A percentile compares a stretch with the other conserved stretches of the same genome.
Conservation (phyloP, 92 coral and sea anemone genomes). For the Paramuricea clavata region DNA sequence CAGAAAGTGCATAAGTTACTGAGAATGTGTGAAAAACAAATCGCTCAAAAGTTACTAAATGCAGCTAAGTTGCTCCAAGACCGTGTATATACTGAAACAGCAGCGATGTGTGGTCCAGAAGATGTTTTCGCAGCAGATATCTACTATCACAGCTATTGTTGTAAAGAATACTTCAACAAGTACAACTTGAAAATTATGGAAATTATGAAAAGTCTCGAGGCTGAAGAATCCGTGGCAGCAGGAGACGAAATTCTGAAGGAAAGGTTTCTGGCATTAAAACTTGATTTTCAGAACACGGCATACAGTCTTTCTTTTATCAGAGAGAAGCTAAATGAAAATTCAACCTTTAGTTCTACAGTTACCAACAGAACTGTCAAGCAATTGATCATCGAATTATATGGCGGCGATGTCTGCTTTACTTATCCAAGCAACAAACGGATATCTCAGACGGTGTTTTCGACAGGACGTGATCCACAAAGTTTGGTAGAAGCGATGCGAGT, state of each 20-base stretch:
- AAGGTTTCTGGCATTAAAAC: constrained; percentile 1
- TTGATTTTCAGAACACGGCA: constrained; percentile 1
- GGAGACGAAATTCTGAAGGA: constrained; percentile 2
- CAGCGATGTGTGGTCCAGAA: constrained; percentile 10
- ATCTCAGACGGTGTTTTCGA: constrained; percentile 1
- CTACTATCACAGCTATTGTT: constrained; percentile 9
- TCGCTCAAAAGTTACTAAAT: constrained; percentile 1
- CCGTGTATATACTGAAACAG: constrained; percentile 6
- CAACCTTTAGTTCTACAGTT: constrained; percentile 3
- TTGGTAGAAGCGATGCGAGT: not conserved
- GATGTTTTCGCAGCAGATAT: constrained; percentile 12
- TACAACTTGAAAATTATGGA: constrained; percentile 12
- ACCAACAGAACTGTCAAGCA: constrained; percentile 15
- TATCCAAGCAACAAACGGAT: constrained; percentile 1
- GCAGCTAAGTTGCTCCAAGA: constrained; percentile 15
- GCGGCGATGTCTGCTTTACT: constrained; percentile 10
- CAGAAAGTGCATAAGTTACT: not conserved
- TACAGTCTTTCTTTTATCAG: not conserved
- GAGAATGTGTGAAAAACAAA: not conserved
- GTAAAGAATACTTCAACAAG: constrained; percentile 8
- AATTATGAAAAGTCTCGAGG: constrained; percentile 4
- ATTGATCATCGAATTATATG: not conserved
- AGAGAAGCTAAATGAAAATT: constrained; percentile 13
- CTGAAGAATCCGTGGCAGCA: constrained; percentile 8
- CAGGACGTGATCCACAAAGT: not conserved